A percentile compares a stretch with the other conserved stretches of the same genome.
Conservation (phyloP, 2,113 vertebrate genomes). For the Paratilapia polleni region DNA sequence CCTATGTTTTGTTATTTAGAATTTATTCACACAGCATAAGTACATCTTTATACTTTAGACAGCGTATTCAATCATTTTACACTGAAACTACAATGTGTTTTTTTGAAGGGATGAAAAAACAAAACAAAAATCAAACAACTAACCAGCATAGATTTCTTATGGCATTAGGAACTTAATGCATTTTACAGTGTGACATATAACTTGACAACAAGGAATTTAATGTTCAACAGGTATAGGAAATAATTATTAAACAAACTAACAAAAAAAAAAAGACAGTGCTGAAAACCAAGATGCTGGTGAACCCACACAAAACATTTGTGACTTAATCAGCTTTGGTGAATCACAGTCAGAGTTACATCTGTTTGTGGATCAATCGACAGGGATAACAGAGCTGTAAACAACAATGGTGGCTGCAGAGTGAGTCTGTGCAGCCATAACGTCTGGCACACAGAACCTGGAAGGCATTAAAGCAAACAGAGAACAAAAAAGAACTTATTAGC, state of each 20-base stretch:
- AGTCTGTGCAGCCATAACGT: slow-evolving; percentile 27
- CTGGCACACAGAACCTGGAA: slow-evolving; percentile 28
- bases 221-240: slow-evolving; percentile 9
- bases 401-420: slow-evolving; percentile 9
- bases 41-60: not conserved
- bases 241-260: too few relatives aligned
- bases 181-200: not conserved
- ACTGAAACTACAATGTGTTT: not conserved
- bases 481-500: slow-evolving; percentile 47
- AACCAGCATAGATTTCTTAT: not conserved
- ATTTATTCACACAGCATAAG: not conserved
- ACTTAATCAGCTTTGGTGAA: slow-evolving; percentile 22
- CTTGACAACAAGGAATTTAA: not conserved
- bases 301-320: slow-evolving; percentile 11
- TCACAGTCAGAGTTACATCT: slow-evolving; percentile 32
- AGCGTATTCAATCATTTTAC: not conserved
- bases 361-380: slow-evolving; percentile 41
- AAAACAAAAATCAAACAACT: not conserved
- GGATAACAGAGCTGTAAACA: slow-evolving; percentile 44
- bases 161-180: not conserved
- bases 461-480: slow-evolving; percentile 44
- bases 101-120: not conserved
- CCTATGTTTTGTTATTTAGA: not conserved
- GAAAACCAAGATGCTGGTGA: not conserved
- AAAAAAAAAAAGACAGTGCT: not conserved